Evolutionary conservation across 2,888 invertebrate genomes (phyloP).

Genomic region (Papilio protenor): DNA sequence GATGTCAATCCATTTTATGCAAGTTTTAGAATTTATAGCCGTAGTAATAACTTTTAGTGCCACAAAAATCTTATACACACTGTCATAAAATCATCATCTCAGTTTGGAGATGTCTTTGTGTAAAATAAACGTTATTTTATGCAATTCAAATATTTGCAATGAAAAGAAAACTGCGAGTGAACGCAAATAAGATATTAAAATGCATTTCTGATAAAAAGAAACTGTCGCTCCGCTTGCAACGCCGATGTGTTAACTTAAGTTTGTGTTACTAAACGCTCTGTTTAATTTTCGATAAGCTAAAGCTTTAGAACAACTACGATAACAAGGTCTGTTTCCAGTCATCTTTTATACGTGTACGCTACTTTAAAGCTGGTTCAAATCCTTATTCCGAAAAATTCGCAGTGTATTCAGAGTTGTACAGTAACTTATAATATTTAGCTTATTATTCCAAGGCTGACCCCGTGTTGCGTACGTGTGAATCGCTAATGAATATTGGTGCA

Average conservation of each 20-base stretch:
- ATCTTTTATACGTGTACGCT: conserved; percentile 10
- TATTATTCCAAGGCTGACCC: too few species aligned
- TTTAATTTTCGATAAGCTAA: conserved; percentile 51
- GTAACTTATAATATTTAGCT: neutral
- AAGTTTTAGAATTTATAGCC: neutral
- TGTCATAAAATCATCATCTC: neutral
- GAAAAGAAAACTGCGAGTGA: conserved; percentile 25
- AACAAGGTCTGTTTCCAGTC: conserved; percentile 44
- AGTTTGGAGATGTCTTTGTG: conserved; percentile 19
- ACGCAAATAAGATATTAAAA: conserved; percentile 39
- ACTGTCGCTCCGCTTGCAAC: conserved; percentile 13
- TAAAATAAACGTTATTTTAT: conserved; percentile 38
- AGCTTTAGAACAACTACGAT: conserved; percentile 51
- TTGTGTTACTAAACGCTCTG: conserved; percentile 43
- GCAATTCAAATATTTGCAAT: conserved; percentile 33
- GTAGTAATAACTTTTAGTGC: neutral
- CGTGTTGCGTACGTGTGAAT: neutral
- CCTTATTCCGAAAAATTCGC: neutral
- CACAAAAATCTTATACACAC: neutral
- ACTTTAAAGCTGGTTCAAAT: neutral
- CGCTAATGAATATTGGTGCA: neutral
- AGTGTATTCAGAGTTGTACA: neutral
- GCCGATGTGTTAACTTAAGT: neutral
- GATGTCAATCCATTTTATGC: too few species aligned
- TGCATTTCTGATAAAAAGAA: conserved; percentile 38